These are phyloP conservation scores for Silvanus unidentatus DNA, from an alignment of 2,888 invertebrate species.

Conservation along the genomic window DNA sequence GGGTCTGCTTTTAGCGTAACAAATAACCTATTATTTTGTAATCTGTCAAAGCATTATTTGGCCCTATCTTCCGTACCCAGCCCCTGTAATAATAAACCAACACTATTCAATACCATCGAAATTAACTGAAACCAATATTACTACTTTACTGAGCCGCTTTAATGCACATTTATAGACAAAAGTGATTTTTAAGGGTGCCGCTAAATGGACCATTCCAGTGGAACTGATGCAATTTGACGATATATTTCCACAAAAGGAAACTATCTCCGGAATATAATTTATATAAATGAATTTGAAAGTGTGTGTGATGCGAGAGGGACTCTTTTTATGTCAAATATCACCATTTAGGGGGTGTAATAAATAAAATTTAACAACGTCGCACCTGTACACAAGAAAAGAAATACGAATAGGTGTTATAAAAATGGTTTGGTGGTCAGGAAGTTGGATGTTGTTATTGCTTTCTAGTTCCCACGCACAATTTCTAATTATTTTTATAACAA, in stretches of 20 bases:
- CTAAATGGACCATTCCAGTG: conserved; percentile 33
- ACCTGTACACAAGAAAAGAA: too few relatives aligned
- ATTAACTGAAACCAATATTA: conserved; percentile 11
- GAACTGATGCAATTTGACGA: conserved; percentile 31
- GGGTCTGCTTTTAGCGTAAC: conserved; percentile 23
- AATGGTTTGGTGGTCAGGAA: too few relatives aligned
- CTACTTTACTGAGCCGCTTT: conserved; percentile 24
- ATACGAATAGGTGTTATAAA: too few relatives aligned
- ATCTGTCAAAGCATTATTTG: conserved; percentile 40
- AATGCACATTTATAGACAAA: conserved; percentile 26
- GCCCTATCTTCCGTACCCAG: conserved; percentile 38
- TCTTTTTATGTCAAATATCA: too few relatives aligned
- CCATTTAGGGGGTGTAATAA: too few relatives aligned
- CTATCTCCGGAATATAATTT: background rate
- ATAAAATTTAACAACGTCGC: too few relatives aligned
- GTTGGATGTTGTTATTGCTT: too few relatives aligned
- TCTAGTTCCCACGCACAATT: too few relatives aligned
- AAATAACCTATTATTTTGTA: conserved; percentile 40
- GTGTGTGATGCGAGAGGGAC: too few relatives aligned
- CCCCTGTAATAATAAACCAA: conserved; percentile 18
- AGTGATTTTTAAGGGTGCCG: conserved; percentile 30
- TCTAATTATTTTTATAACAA: too few relatives aligned
- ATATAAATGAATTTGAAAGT: background rate
- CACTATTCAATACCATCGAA: conserved; percentile 7
- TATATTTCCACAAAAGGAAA: conserved; percentile 7